Conservation (phyloP, 2,797 vertebrate species). For the Knipowitschia caucasica region DNA sequence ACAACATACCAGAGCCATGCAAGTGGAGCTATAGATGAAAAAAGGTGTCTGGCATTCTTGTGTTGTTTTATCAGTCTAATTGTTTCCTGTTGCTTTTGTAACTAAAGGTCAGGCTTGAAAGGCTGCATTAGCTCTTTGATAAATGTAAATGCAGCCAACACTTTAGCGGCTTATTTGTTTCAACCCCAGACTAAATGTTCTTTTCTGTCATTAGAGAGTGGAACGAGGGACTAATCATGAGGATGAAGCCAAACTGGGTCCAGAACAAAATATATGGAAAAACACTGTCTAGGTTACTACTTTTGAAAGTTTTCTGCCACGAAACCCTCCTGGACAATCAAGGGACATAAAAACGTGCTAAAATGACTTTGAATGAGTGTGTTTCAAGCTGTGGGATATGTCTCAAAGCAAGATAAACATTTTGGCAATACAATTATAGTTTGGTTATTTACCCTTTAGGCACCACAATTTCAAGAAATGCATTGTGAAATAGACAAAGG, state of each 20-base stretch:
- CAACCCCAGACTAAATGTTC: background rate
- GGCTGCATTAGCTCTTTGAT: constrained; percentile 3
- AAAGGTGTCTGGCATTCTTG: constrained; percentile 7
- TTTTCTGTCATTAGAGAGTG: constrained; percentile 20
- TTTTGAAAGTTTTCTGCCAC: no score
- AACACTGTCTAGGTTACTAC: no score
- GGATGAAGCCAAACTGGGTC: constrained; percentile 3
- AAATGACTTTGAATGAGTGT: background rate
- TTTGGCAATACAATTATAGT: no score
- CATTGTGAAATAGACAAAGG: no score
- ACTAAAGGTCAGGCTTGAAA: constrained; percentile 25
- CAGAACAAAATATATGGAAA: constrained; percentile 8
- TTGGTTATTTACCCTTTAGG: no score
- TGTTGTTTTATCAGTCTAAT: background rate
- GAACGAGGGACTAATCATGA: constrained; percentile 23
- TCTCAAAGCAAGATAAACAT: background rate
- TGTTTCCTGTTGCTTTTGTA: constrained; percentile 18
- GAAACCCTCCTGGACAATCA: no score
- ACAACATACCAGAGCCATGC: constrained; percentile 8
- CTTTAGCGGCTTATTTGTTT: constrained; percentile 3
- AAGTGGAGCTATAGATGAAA: constrained; percentile 7
- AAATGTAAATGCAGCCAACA: constrained; percentile 13
- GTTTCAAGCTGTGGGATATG: background rate
- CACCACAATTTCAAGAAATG: no score
- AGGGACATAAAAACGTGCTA: no score